Percentiles rank a stretch among this genome's conserved stretches.
phyloP scores from a whole-genome alignment of 2,888 invertebrate species.

The Diplazon laetatorius region DNA sequence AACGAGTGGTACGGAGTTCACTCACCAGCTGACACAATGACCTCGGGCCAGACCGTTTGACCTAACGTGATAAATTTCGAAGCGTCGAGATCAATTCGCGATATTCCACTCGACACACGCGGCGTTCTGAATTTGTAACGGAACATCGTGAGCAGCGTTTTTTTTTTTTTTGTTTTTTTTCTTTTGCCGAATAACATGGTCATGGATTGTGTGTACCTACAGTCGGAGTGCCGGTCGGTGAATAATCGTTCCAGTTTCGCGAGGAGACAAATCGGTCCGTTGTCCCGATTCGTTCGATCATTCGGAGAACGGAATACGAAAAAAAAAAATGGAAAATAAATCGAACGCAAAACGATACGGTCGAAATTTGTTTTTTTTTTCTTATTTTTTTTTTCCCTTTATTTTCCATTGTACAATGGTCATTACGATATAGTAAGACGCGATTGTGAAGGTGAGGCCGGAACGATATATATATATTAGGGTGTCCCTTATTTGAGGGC shows the following conservation, averaged over 20 bases:
- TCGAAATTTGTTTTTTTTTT: background rate
- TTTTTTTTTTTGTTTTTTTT: no score
- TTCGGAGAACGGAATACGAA: slow-evolving; percentile 6
- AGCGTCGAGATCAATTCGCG: slow-evolving; percentile 11
- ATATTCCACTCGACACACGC: slow-evolving; percentile 2
- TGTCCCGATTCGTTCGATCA: slow-evolving; percentile 5
- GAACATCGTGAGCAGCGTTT: background rate
- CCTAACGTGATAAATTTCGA: slow-evolving; percentile 27
- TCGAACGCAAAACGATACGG: background rate
- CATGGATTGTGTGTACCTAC: no score
- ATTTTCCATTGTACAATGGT: no score
- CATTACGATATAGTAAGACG: slow-evolving; percentile 16
- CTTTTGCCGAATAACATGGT: no score
- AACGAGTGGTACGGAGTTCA: slow-evolving; percentile 9
- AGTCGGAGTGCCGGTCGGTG: slow-evolving; percentile 12
- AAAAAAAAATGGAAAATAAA: background rate
- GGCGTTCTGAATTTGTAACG: slow-evolving; percentile 21
- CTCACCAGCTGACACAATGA: slow-evolving; percentile 22
- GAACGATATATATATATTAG: no score
- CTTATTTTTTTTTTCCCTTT: no score
- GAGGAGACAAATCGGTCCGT: slow-evolving; percentile 28
- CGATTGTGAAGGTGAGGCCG: slow-evolving; percentile 27
- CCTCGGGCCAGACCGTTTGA: background rate
- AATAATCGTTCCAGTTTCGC: slow-evolving; percentile 37
- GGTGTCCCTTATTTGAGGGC: no score